These are phyloP conservation scores for Zalophus californianus DNA, from an alignment of 2,797 vertebrate species.

Conservation along the genomic window DNA sequence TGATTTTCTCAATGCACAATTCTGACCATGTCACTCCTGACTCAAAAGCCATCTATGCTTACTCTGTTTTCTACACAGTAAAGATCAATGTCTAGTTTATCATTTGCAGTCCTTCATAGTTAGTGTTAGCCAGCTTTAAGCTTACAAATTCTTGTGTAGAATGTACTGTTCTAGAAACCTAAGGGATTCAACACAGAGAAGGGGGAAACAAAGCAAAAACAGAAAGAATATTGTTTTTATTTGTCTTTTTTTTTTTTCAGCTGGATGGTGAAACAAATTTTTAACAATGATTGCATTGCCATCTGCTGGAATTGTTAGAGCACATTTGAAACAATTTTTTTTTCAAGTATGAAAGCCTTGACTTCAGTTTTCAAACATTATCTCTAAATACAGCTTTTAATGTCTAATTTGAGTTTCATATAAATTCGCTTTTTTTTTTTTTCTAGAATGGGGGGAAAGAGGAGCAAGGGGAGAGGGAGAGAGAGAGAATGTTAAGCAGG, in stretches of 20 bases:
- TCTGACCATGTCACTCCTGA: neutral
- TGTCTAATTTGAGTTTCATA: neutral
- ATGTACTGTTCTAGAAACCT: neutral
- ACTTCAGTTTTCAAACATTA: slow-evolving; percentile 17
- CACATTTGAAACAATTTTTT: slow-evolving; percentile 15
- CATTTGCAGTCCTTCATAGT: neutral
- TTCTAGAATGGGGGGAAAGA: neutral
- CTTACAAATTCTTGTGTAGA: neutral
- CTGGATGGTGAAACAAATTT: neutral
- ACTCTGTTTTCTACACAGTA: neutral
- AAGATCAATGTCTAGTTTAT: neutral
- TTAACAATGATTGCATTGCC: slow-evolving; percentile 76
- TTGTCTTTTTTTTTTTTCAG: neutral
- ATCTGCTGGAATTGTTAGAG: slow-evolving; percentile 78
- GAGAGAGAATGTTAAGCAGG: neutral
- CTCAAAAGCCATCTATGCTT: neutral
- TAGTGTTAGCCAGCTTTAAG: neutral
- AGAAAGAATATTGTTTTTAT: neutral
- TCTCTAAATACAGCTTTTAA: neutral
- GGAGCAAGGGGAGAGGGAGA: neutral
- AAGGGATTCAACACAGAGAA: neutral
- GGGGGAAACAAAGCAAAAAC: neutral
- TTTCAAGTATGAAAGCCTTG: neutral
- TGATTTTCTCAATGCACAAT: neutral
- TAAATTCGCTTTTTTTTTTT: neutral